A percentile compares a stretch with the other conserved stretches of the same genome.
phyloP scores from a whole-genome alignment of 1,140 invertebrate genomes.

The Drosophila persimilis region DNA sequence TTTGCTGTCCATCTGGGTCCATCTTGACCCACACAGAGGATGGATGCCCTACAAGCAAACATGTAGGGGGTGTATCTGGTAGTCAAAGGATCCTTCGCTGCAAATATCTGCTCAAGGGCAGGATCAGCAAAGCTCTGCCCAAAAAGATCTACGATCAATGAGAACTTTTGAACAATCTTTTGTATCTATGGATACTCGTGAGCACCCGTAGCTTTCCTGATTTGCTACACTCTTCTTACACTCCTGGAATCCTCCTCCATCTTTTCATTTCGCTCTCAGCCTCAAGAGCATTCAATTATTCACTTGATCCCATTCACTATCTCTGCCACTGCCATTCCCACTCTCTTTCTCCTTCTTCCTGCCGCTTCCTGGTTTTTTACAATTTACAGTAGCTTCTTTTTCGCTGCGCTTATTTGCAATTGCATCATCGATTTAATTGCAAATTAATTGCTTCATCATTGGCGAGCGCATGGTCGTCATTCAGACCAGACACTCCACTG shows the following conservation, averaged over 20 bases:
- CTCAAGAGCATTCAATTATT: neutral
- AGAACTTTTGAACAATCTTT: no score
- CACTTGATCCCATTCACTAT: no score
- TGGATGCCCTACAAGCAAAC: conserved; percentile 26
- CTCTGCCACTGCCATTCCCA: no score
- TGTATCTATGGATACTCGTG: no score
- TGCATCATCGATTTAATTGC: conserved; percentile 81
- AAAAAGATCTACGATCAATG: no score
- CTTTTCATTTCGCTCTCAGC: no score
- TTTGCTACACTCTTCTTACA: no score
- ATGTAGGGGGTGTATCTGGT: neutral
- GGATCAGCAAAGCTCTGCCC: no score
- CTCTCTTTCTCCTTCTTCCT: neutral
- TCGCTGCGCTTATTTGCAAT: conserved; percentile 70
- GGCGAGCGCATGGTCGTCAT: conserved; percentile 56
- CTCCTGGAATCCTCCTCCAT: no score
- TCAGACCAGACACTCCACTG: conserved; percentile 15
- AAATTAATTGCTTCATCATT: conserved; percentile 83
- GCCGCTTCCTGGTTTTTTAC: conserved; percentile 13
- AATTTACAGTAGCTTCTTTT: conserved; percentile 59
- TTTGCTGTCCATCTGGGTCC: conserved; percentile 18
- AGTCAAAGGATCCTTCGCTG: no score
- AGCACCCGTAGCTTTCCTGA: no score
- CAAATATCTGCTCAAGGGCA: no score
- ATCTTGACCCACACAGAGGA: neutral